Percentiles rank a stretch among this genome's conserved stretches.
These are phyloP conservation scores for Heterodera filipjevi DNA, from an alignment of 2,888 invertebrate species.

Conservation along the genomic window DNA sequence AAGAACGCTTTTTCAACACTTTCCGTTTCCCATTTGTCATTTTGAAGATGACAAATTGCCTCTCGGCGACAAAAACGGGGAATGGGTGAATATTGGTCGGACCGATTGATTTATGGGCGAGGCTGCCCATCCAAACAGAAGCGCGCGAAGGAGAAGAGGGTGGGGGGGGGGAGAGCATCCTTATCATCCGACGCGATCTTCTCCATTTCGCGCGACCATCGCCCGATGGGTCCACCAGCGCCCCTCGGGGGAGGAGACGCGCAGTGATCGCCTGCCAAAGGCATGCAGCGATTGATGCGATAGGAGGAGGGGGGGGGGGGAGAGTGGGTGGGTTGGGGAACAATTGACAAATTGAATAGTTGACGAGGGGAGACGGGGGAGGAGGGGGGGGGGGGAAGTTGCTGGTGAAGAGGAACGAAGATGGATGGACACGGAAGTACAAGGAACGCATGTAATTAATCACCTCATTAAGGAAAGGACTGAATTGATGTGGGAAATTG, in stretches of 20 bases:
- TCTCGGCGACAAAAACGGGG: conserved; percentile 17
- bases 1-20: background rate
- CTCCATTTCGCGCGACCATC: background rate
- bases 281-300: conserved; percentile 13
- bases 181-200: conserved; percentile 16
- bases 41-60: background rate
- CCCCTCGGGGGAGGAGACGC: conserved; percentile 3
- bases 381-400: background rate
- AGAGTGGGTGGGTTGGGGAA: background rate
- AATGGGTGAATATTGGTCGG: background rate
- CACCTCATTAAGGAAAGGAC: background rate
- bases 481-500: background rate
- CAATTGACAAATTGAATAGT: conserved; percentile 5
- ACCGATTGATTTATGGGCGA: conserved; percentile 14
- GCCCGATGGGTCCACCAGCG: background rate
- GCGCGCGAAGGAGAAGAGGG: no score
- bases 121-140: background rate
- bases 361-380: background rate
- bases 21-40: conserved; percentile 17
- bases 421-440: conserved; percentile 8
- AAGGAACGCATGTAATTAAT: background rate
- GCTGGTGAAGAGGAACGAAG: background rate
- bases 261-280: background rate
- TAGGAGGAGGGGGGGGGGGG: background rate
- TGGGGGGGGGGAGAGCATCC: background rate